Evolutionary conservation across 2,113 vertebrate genomes (phyloP).

Genomic region (Haliaeetus leucogaster): DNA sequence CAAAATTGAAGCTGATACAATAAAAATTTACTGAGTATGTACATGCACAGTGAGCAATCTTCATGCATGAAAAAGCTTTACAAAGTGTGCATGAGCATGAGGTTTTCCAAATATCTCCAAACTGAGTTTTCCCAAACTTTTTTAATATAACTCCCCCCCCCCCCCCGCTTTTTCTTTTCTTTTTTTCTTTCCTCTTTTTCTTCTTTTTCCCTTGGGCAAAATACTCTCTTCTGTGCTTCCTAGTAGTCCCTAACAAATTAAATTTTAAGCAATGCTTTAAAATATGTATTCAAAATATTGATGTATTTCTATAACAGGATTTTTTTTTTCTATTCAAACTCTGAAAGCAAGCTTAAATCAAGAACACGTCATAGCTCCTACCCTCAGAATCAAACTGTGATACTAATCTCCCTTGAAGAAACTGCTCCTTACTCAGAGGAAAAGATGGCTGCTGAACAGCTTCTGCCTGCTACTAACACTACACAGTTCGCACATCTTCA

Average conservation of each 20-base stretch:
- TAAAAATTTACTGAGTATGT: neutral
- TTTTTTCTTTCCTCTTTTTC: too few relatives aligned
- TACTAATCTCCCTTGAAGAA: neutral
- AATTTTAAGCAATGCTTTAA: neutral
- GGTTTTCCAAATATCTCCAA: neutral
- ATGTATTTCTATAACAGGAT: neutral
- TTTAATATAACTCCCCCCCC: neutral
- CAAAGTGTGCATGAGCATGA: neutral
- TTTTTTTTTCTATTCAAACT: neutral
- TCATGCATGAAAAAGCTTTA: neutral
- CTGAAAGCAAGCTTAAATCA: neutral
- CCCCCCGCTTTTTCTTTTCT: neutral
- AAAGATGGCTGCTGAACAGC: neutral
- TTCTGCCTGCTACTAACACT: neutral
- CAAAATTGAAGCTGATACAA: neutral
- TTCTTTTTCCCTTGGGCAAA: neutral
- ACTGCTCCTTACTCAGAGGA: neutral
- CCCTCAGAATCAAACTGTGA: neutral
- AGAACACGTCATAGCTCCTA: neutral
- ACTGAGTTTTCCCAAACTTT: fast-evolving
- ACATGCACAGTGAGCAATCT: neutral
- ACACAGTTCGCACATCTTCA: neutral
- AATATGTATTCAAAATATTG: neutral
- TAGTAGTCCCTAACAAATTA: neutral
- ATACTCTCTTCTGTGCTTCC: neutral